Conservation (phyloP, 2,797 vertebrate genomes). For the Scleropages formosus region DNA sequence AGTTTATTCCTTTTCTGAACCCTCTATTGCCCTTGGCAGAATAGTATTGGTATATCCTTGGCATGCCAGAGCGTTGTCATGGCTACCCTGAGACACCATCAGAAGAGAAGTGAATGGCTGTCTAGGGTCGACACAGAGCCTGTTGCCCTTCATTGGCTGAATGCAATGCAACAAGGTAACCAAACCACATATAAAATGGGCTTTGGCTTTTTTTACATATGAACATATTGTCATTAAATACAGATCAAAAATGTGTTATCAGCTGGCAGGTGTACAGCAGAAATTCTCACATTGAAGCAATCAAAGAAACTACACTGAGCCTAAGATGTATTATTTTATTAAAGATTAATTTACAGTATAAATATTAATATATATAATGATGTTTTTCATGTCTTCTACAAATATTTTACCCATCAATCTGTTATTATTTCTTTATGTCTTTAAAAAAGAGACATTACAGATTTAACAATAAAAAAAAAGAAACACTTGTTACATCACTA, state of each 20-base stretch:
- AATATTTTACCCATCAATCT: background rate
- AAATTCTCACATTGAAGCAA: no score
- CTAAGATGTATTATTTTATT: no score
- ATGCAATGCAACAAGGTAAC: background rate
- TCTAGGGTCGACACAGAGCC: constrained; percentile 65
- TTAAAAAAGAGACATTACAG: background rate
- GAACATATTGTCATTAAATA: no score
- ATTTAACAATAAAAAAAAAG: no score
- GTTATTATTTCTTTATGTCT: no score
- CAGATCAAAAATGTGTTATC: no score
- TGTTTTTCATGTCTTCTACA: background rate
- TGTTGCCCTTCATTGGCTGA: constrained; percentile 21
- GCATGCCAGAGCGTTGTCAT: constrained; percentile 79
- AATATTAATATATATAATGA: no score
- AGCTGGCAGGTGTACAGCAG: no score
- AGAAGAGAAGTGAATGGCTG: constrained; percentile 71
- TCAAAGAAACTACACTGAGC: no score
- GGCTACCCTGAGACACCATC: constrained; percentile 75
- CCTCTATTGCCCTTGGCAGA: constrained; percentile 55
- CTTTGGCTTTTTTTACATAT: no score
- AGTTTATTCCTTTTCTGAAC: background rate
- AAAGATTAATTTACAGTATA: no score
- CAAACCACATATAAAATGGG: background rate
- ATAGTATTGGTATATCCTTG: constrained; percentile 64
- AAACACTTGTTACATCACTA: constrained; percentile 21